Percentiles rank a stretch among this genome's conserved stretches.
Evolutionary conservation across 2,888 invertebrate genomes (phyloP).

Genomic region (Spodoptera picta): DNA sequence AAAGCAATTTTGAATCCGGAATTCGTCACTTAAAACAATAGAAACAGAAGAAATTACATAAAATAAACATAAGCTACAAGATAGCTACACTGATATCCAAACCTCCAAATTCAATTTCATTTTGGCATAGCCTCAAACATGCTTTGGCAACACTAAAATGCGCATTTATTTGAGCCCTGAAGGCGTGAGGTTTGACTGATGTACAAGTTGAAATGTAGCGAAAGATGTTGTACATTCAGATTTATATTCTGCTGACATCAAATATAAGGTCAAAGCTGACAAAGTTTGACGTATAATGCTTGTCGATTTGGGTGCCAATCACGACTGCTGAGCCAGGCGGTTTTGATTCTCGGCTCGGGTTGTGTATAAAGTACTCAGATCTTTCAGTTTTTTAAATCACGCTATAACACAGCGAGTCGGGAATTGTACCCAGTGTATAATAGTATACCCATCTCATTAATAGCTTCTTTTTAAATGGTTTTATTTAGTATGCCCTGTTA

Average conservation of each 20-base stretch:
- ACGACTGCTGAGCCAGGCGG: background rate
- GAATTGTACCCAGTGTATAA: no score
- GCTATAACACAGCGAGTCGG: background rate
- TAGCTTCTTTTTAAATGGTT: no score
- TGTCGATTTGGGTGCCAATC: constrained; percentile 5
- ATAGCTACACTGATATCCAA: background rate
- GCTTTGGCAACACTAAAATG: constrained; percentile 1
- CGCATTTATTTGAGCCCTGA: background rate
- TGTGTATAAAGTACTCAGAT: background rate
- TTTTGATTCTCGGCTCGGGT: background rate
- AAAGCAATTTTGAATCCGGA: no score
- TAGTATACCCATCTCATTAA: no score
- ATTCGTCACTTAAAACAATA: no score
- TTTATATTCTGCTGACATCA: constrained; percentile 10
- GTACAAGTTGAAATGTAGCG: background rate
- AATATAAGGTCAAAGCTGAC: constrained; percentile 11
- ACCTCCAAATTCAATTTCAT: constrained; percentile 9
- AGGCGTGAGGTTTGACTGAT: constrained; percentile 14
- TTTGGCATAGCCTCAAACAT: background rate
- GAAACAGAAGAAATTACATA: no score
- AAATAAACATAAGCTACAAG: background rate
- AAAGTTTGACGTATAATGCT: constrained; percentile 20
- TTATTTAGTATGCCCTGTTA: no score
- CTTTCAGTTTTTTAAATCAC: background rate
- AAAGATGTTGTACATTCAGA: constrained; percentile 1